Conservation (phyloP, 2,797 vertebrate species). For the Syngnathus acus region DNA sequence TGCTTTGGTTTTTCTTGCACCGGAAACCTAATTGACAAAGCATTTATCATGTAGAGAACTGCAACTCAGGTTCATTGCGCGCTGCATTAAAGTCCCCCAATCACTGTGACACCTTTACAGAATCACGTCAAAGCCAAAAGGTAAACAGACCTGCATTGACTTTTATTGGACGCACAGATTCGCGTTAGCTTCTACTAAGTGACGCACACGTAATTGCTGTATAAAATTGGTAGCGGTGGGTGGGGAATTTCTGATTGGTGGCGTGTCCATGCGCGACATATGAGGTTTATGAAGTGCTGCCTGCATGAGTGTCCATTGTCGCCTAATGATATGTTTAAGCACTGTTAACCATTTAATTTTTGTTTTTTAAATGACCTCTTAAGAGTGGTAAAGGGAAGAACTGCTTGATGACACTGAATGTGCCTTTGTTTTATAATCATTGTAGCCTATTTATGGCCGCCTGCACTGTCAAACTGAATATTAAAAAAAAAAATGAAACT, state of each 20-base stretch:
- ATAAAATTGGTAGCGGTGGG: background rate
- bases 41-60: too few species aligned
- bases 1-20: background rate
- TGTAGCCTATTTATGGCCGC: too few species aligned
- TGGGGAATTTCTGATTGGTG: background rate
- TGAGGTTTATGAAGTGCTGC: too few species aligned
- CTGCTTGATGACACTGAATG: slow-evolving; percentile 24
- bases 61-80: background rate
- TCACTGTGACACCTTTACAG: background rate
- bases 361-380: background rate
- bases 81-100: background rate
- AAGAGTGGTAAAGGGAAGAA: background rate
- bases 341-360: background rate
- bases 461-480: too few species aligned
- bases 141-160: background rate
- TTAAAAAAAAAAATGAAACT: too few species aligned
- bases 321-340: background rate
- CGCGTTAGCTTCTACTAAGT: background rate
- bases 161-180: background rate
- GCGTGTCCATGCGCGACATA: too few species aligned
- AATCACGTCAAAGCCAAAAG: background rate
- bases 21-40: background rate
- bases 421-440: slow-evolving; percentile 17
- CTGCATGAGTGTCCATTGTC: too few species aligned
- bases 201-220: background rate